These are phyloP conservation scores for Malthinus flaveolus DNA, from an alignment of 2,888 invertebrate genomes.

Conservation along the genomic window DNA sequence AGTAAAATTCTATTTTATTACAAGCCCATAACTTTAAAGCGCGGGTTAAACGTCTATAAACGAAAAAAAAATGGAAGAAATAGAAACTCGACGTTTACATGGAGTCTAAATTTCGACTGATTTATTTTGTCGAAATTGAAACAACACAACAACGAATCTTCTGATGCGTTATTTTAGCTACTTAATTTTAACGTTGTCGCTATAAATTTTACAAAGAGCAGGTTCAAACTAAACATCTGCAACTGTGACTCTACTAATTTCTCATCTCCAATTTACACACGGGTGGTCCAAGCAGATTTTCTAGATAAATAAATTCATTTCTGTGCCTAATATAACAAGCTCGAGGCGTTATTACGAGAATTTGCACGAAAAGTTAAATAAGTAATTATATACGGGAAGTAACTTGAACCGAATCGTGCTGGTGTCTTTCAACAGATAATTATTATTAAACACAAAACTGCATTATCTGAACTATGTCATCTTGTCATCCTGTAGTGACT, in stretches of 20 bases:
- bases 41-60: no score
- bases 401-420: no score
- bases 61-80: no score
- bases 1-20: no score
- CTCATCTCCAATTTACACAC: constrained; percentile 42
- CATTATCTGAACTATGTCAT: no score
- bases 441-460: no score
- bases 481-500: no score
- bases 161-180: constrained; percentile 29
- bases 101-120: constrained; percentile 6
- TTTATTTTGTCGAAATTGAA: constrained; percentile 25
- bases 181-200: constrained; percentile 38
- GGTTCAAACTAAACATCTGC: constrained; percentile 42
- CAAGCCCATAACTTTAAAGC: no score
- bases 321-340: constrained; percentile 23
- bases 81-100: constrained; percentile 4
- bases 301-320: constrained; percentile 45
- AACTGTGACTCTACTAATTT: constrained; percentile 48
- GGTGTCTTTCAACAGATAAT: no score
- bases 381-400: no score
- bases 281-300: constrained; percentile 43
- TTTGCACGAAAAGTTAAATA: no score
- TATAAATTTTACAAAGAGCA: constrained; percentile 34
- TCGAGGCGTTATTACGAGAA: no score
- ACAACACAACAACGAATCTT: constrained; percentile 7